phyloP scores from a whole-genome alignment of 2,888 invertebrate species.

The Drosophila parthenogenetica region DNA sequence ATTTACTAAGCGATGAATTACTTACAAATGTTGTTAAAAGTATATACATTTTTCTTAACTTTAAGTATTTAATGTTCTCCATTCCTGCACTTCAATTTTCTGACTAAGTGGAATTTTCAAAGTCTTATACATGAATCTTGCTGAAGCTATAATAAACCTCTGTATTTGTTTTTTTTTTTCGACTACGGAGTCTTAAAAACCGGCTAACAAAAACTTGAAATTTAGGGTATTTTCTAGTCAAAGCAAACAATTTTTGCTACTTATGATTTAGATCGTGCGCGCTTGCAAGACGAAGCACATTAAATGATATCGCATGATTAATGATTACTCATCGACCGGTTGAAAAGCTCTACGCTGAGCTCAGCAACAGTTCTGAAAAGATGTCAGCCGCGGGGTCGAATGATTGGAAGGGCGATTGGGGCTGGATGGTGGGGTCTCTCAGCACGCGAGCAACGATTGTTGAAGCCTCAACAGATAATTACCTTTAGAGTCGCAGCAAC shows the following conservation, averaged over 20 bases:
- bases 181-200: too few relatives aligned
- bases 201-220: background rate
- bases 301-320: slow-evolving; percentile 80
- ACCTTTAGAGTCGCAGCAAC: slow-evolving; percentile 47
- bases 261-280: slow-evolving; percentile 58
- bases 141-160: too few relatives aligned
- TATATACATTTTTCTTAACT: background rate
- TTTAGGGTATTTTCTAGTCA: slow-evolving; percentile 29
- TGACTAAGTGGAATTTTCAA: too few relatives aligned
- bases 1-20: slow-evolving; percentile 2
- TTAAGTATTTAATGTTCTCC: background rate
- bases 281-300: slow-evolving; percentile 63
- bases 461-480: slow-evolving; percentile 80
- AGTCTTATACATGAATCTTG: too few relatives aligned
- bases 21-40: background rate
- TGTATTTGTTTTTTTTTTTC: too few relatives aligned
- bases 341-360: slow-evolving; percentile 41
- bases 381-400: background rate
- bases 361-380: slow-evolving; percentile 26
- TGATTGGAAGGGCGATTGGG: background rate
- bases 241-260: background rate
- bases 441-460: slow-evolving; percentile 71
- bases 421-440: slow-evolving; percentile 22
- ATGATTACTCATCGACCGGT: slow-evolving; percentile 81
- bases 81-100: too few relatives aligned